Percentiles rank a stretch among this genome's conserved stretches.
Conservation (phyloP, 2,888 invertebrate genomes). For the Agapostemon virescens region DNA sequence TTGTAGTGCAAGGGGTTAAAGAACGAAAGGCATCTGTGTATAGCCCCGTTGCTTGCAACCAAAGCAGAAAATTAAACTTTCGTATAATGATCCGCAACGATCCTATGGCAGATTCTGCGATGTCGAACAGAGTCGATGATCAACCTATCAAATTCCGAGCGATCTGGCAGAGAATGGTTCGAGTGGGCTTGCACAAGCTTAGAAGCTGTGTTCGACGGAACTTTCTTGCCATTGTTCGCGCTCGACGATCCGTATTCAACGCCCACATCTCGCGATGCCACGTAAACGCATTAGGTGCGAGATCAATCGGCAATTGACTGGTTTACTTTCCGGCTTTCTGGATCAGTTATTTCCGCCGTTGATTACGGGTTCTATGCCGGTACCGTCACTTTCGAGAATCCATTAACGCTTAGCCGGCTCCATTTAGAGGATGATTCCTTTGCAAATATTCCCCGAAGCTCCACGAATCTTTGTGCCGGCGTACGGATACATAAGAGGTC, state of each 20-base stretch:
- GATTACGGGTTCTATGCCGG: slow-evolving; percentile 22
- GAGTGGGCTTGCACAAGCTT: not conserved
- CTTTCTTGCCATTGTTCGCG: not conserved
- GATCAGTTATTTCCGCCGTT: slow-evolving; percentile 47
- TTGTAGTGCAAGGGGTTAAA: too few relatives aligned
- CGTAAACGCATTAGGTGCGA: slow-evolving; percentile 47
- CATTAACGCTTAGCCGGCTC: slow-evolving; percentile 43
- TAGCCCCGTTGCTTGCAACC: not conserved
- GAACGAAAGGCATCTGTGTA: too few relatives aligned
- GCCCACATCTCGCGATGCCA: not conserved
- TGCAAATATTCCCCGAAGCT: slow-evolving; percentile 21
- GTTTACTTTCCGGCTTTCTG: slow-evolving; percentile 45
- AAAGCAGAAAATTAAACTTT: not conserved
- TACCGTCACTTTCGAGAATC: slow-evolving; percentile 36
- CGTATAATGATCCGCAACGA: not conserved
- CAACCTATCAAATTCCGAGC: not conserved
- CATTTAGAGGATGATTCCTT: slow-evolving; percentile 42
- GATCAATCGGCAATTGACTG: slow-evolving; percentile 20
- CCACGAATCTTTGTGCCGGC: not conserved
- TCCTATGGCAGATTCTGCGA: not conserved
- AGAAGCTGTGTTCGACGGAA: not conserved
- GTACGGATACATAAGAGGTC: not conserved
- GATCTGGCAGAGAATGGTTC: not conserved
- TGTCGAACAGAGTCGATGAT: not conserved
- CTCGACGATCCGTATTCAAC: not conserved